Evolutionary conservation across 2,888 invertebrate genomes (phyloP).

Genomic region (Operophtera brumata): DNA sequence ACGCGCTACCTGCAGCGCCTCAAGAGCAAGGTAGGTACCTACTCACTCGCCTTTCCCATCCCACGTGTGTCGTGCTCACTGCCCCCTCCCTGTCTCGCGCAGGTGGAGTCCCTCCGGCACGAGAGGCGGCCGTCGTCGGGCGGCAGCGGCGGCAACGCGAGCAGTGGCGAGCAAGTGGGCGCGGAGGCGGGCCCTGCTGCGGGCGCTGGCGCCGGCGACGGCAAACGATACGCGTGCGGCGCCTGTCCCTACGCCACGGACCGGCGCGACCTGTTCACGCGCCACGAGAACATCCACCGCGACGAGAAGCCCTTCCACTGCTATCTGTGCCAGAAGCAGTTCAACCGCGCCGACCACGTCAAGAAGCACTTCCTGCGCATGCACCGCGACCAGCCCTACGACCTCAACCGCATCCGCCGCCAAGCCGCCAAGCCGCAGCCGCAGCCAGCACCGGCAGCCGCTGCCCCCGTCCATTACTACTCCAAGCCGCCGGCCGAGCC

Average conservation of each 20-base stretch:
- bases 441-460: conserved; percentile 27
- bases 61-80: neutral
- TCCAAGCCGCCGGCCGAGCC: conserved; percentile 72
- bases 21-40: conserved; percentile 78
- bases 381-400: conserved; percentile 94
- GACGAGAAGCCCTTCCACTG: conserved; percentile 97
- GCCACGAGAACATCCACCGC: conserved; percentile 96
- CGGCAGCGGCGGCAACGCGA: conserved; percentile 18
- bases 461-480: conserved; percentile 57
- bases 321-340: conserved; percentile 95
- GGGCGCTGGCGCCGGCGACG: conserved; percentile 36
- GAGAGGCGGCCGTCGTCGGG: conserved; percentile 45
- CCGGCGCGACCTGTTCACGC: conserved; percentile 92
- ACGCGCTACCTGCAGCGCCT: conserved; percentile 85
- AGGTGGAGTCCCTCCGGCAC: conserved; percentile 52
- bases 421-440: conserved; percentile 79
- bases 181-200: conserved; percentile 19
- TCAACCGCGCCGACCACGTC: conserved; percentile 96
- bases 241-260: conserved; percentile 96
- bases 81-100: conserved; percentile 52
- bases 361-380: conserved; percentile 96
- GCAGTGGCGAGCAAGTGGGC: conserved; percentile 26
- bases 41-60: neutral
- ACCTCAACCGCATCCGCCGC: conserved; percentile 89
- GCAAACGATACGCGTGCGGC: conserved; percentile 91